A percentile compares a stretch with the other conserved stretches of the same genome.
phyloP scores from a whole-genome alignment of 2,797 vertebrate genomes.

The Acanthurus leucopareius region DNA sequence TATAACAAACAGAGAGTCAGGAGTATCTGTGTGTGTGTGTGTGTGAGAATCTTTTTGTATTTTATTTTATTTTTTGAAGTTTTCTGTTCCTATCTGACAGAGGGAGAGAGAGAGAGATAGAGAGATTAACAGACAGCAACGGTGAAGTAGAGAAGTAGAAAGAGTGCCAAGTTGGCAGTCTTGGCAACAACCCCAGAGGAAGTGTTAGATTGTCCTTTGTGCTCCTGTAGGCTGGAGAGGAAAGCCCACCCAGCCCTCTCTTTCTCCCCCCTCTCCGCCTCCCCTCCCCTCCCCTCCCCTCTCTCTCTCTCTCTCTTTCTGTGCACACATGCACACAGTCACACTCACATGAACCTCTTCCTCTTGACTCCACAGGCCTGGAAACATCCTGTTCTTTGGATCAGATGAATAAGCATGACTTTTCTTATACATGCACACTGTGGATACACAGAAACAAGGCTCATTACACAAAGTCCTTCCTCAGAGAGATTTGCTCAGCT shows the following conservation, averaged over 20 bases:
- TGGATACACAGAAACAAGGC: slow-evolving; percentile 38
- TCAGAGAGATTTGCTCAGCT: slow-evolving; percentile 35
- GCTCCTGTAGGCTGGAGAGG: slow-evolving; percentile 84
- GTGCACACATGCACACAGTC: slow-evolving; percentile 52
- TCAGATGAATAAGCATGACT: slow-evolving; percentile 77
- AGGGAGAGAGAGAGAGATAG: slow-evolving; percentile 32
- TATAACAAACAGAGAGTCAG: slow-evolving; percentile 10
- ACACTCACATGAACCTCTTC: slow-evolving; percentile 78
- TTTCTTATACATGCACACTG: slow-evolving; percentile 59
- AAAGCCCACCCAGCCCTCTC: slow-evolving; percentile 76
- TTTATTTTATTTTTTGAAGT: slow-evolving; percentile 23
- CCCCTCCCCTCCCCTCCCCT: background rate
- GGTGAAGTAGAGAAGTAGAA: slow-evolving; percentile 74
- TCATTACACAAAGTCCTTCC: slow-evolving; percentile 18
- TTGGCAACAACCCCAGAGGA: slow-evolving; percentile 86
- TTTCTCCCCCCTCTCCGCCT: slow-evolving; percentile 8
- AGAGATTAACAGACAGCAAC: slow-evolving; percentile 63
- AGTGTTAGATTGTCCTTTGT: slow-evolving; percentile 89
- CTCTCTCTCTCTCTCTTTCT: slow-evolving; percentile 23
- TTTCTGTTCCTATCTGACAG: slow-evolving; percentile 37
- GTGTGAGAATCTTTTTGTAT: no score
- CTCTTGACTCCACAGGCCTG: slow-evolving; percentile 76
- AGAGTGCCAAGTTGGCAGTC: slow-evolving; percentile 87
- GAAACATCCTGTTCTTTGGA: slow-evolving; percentile 86
- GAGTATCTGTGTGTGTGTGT: slow-evolving; percentile 16